These are phyloP conservation scores for Polypedilum pembai DNA, from an alignment of 1,140 invertebrate species.

Conservation along the genomic window DNA sequence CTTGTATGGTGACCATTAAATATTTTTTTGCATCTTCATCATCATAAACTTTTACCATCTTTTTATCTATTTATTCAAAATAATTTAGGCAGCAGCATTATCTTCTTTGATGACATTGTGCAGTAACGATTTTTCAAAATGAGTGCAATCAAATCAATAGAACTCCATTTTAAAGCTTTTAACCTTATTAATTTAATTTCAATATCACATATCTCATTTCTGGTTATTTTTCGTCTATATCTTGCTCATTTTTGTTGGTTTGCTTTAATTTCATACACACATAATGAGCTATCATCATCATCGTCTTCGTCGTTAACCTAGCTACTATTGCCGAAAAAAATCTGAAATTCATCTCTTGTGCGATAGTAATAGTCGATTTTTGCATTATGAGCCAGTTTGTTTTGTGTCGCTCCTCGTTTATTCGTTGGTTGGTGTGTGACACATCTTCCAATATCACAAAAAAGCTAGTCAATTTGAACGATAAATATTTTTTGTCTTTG, in stretches of 20 bases:
- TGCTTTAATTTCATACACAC: neutral
- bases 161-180: neutral
- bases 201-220: slow-evolving; percentile 18
- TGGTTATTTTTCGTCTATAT: neutral
- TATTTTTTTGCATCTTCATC: too few relatives aligned
- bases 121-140: too few relatives aligned
- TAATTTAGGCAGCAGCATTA: too few relatives aligned
- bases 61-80: too few relatives aligned
- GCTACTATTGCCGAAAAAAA: neutral
- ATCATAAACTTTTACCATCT: too few relatives aligned
- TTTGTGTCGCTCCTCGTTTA: neutral
- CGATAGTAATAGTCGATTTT: slow-evolving; percentile 13
- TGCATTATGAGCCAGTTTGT: slow-evolving; percentile 14
- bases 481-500: neutral
- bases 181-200: slow-evolving; percentile 1
- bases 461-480: neutral
- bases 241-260: neutral
- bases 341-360: neutral
- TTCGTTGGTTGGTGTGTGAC: neutral
- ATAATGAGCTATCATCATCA: neutral
- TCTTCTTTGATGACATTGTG: too few relatives aligned
- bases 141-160: too few relatives aligned
- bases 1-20: too few relatives aligned
- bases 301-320: neutral
- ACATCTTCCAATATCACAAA: slow-evolving; percentile 20